These are phyloP conservation scores for Drosophila teissieri DNA, from an alignment of 1,140 invertebrate species.

Conservation along the genomic window DNA sequence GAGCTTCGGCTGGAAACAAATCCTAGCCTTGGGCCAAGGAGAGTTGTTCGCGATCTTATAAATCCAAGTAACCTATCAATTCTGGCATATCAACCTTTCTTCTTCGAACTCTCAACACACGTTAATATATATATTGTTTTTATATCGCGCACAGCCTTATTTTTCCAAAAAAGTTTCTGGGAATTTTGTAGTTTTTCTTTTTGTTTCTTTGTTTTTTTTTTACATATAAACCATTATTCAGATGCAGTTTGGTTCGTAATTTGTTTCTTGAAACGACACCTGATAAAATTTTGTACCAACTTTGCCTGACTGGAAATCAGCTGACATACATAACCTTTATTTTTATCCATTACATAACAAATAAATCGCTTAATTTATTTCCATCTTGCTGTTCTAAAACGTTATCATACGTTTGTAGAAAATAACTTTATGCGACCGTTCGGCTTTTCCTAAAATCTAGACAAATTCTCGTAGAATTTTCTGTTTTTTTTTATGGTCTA, in stretches of 20 bases:
- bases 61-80: conserved; percentile 18
- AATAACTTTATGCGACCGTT: conserved; percentile 32
- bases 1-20: conserved; percentile 20
- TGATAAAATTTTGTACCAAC: conserved; percentile 81
- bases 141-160: conserved; percentile 77
- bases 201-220: conserved; percentile 1
- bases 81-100: background rate
- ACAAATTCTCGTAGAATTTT: no score
- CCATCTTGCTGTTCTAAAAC: conserved; percentile 16
- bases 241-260: conserved; percentile 15
- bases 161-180: conserved; percentile 61
- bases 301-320: conserved; percentile 55
- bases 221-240: conserved; percentile 49
- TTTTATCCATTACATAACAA: conserved; percentile 36
- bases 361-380: conserved; percentile 14
- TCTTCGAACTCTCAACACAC: conserved; percentile 17
- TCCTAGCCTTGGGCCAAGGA: conserved; percentile 19
- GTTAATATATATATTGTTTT: conserved; percentile 54
- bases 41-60: background rate
- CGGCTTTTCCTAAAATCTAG: conserved; percentile 4
- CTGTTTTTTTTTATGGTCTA: no score
- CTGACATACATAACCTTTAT: conserved; percentile 25
- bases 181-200: conserved; percentile 22
- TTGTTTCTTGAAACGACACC: conserved; percentile 60
- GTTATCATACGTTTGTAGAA: conserved; percentile 53